These are phyloP conservation scores for Acromyrmex echinatior DNA, from an alignment of 1,140 invertebrate species.

Conservation along the genomic window DNA sequence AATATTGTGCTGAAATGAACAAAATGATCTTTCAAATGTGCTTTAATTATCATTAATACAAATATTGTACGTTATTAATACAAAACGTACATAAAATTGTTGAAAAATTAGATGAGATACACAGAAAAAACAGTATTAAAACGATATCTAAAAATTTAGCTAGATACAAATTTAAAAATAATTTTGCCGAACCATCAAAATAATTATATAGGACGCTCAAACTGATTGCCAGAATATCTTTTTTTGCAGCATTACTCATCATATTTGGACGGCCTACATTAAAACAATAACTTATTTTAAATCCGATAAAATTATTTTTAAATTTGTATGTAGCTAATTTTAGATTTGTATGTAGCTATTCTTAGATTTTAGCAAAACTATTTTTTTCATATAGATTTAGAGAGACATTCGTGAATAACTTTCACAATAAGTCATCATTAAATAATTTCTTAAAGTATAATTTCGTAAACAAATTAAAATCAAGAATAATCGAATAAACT, in stretches of 20 bases:
- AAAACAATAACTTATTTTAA: too few relatives aligned
- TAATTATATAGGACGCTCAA: too few relatives aligned
- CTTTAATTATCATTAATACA: neutral
- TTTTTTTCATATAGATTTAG: neutral
- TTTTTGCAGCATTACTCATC: too few relatives aligned
- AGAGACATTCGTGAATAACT: neutral
- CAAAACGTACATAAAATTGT: neutral
- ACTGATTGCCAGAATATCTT: too few relatives aligned
- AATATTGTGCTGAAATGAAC: neutral
- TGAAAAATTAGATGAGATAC: neutral
- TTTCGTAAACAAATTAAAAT: neutral
- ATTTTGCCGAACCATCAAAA: too few relatives aligned
- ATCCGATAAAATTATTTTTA: too few relatives aligned
- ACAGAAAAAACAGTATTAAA: too few relatives aligned
- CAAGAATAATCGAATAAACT: neutral
- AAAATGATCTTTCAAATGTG: neutral
- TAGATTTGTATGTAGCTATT: too few relatives aligned
- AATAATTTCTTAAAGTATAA: neutral
- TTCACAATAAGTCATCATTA: neutral
- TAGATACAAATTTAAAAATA: too few relatives aligned
- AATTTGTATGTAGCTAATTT: too few relatives aligned
- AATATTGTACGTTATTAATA: neutral
- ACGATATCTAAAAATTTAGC: too few relatives aligned
- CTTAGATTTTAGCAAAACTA: neutral
- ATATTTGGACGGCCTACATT: too few relatives aligned